Conservation (phyloP, 2,113 vertebrate species). For the Marmota flaviventris region DNA sequence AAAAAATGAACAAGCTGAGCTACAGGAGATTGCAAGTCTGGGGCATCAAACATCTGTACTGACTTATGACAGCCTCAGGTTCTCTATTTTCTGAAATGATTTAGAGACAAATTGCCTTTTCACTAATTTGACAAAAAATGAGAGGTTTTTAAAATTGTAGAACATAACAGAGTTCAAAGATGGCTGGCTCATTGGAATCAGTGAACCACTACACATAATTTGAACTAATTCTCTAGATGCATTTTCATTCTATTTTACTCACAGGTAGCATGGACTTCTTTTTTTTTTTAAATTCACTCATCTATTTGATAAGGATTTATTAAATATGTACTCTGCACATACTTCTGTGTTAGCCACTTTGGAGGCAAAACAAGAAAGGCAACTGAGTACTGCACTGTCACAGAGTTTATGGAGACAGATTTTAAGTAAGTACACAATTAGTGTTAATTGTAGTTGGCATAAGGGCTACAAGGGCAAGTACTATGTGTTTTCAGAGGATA, state of each 20-base stretch:
- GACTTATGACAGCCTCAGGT: conserved; percentile 60
- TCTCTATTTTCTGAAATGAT: conserved; percentile 2
- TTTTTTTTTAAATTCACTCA: neutral
- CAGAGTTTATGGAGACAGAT: neutral
- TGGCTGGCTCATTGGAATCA: neutral
- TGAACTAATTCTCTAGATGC: neutral
- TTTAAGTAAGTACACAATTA: neutral
- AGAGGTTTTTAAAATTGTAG: conserved; percentile 27
- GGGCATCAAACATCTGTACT: conserved; percentile 56
- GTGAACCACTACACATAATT: neutral
- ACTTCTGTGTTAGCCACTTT: neutral
- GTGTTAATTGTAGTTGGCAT: neutral
- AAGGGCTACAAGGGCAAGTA: neutral
- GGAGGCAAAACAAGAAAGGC: neutral
- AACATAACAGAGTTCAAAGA: neutral
- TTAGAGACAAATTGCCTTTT: conserved; percentile 55
- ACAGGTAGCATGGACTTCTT: neutral
- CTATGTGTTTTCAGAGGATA: neutral
- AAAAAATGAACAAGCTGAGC: conserved; percentile 20
- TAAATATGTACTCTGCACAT: neutral
- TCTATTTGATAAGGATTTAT: neutral
- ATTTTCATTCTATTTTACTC: neutral
- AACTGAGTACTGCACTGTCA: neutral
- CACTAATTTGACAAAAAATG: conserved; percentile 61
- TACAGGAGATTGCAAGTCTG: conserved; percentile 21